These are phyloP conservation scores for Orchesellides sinensis DNA, from an alignment of 2,888 invertebrate genomes.

Conservation along the genomic window DNA sequence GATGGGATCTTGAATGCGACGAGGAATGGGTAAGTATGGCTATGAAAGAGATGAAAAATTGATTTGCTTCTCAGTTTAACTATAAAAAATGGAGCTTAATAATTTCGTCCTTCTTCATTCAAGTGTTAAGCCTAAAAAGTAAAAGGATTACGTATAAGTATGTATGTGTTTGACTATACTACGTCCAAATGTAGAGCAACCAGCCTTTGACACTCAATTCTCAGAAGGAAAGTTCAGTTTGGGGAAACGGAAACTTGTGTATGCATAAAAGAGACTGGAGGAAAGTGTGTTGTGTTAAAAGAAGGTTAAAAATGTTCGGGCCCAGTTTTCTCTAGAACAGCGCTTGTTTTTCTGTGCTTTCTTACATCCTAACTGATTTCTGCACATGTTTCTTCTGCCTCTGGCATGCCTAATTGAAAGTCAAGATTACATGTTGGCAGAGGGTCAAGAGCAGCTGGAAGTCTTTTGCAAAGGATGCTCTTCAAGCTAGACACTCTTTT, in stretches of 20 bases:
- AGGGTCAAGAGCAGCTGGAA: conserved; percentile 55
- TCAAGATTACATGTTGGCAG: conserved; percentile 36
- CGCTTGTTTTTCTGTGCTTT: not conserved
- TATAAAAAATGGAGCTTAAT: conserved; percentile 38
- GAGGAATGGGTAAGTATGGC: not conserved
- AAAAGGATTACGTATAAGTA: no score
- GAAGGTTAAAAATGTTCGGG: no score
- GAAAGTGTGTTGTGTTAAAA: no score
- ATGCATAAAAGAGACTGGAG: no score
- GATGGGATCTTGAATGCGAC: not conserved
- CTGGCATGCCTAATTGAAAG: not conserved
- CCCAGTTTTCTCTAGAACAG: not conserved
- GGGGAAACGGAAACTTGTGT: no score
- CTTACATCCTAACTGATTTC: not conserved
- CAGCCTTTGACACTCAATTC: no score
- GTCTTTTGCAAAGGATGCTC: not conserved
- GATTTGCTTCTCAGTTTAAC: conserved; percentile 45
- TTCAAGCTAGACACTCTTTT: no score
- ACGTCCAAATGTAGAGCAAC: no score
- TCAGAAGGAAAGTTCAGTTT: no score
- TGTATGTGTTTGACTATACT: no score
- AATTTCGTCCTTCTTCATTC: conserved; percentile 25
- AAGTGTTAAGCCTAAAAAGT: no score
- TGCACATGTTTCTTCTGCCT: not conserved
- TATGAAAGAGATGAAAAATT: conserved; percentile 34